Percentiles rank a stretch among this genome's conserved stretches.
Evolutionary conservation across 2,888 invertebrate species (phyloP).

Genomic region (Ecliptopera silaceata): DNA sequence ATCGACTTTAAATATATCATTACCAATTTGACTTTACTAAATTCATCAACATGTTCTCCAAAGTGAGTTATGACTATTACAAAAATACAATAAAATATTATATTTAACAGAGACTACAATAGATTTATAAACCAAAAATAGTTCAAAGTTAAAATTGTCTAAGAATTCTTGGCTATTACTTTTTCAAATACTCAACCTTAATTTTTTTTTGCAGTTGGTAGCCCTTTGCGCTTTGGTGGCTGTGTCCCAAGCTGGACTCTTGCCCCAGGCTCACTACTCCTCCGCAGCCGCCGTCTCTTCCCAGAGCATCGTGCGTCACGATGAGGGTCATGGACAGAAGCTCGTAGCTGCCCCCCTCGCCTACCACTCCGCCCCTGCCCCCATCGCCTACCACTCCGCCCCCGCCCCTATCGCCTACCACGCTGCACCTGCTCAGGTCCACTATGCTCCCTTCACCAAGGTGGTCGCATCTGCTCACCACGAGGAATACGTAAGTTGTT

Average conservation of each 20-base stretch:
- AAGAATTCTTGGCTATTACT: too few species aligned
- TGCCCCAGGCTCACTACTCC: slow-evolving; percentile 60
- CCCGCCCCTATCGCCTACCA: slow-evolving; percentile 60
- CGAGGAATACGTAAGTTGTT: slow-evolving; percentile 48
- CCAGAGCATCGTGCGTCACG: slow-evolving; percentile 65
- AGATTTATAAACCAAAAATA: too few species aligned
- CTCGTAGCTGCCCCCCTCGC: slow-evolving; percentile 38
- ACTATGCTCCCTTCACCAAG: slow-evolving; percentile 39
- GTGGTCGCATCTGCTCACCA: slow-evolving; percentile 42
- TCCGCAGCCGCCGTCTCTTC: slow-evolving; percentile 62
- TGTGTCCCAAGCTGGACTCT: slow-evolving; percentile 59
- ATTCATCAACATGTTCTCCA: slow-evolving; percentile 54
- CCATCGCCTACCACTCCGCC: slow-evolving; percentile 40
- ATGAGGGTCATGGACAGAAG: slow-evolving; percentile 45
- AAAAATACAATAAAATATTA: too few species aligned
- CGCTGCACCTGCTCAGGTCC: slow-evolving; percentile 48
- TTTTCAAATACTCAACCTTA: too few species aligned
- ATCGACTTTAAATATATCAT: slow-evolving; percentile 45
- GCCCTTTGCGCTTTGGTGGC: slow-evolving; percentile 58
- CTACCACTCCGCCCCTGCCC: slow-evolving; percentile 42
- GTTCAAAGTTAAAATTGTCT: too few species aligned
- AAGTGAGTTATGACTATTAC: slow-evolving; percentile 39
- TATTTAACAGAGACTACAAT: too few species aligned
- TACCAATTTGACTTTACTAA: slow-evolving; percentile 41
- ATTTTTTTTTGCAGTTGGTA: slow-evolving; percentile 41